A percentile compares a stretch with the other conserved stretches of the same genome.
Conservation (phyloP, 2,113 vertebrate species). For the Mormoops blainvillei region DNA sequence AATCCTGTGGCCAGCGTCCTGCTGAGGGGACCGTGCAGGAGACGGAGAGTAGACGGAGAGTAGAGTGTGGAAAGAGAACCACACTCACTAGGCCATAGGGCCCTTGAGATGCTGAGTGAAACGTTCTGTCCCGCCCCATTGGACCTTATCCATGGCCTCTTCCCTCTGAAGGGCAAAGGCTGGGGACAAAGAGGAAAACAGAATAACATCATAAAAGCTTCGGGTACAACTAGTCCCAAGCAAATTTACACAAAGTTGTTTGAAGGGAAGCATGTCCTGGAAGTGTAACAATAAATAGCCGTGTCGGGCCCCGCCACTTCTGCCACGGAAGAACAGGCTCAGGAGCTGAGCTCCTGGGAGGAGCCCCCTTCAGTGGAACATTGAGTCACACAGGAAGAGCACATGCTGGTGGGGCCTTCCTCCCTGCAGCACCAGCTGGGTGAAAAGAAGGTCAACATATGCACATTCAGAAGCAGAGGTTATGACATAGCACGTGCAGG, state of each 20-base stretch:
- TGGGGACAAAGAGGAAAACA: constrained; percentile 34
- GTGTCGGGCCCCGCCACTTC: not conserved
- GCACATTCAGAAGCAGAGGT: not conserved
- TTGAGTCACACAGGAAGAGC: not conserved
- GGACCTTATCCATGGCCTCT: not conserved
- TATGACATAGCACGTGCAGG: not conserved
- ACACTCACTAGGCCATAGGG: not conserved
- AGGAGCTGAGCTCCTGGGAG: not conserved
- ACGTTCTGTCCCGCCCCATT: not conserved
- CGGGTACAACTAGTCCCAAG: constrained; percentile 25
- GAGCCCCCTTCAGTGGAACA: not conserved
- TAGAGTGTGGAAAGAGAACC: constrained; percentile 36
- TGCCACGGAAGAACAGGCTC: not conserved
- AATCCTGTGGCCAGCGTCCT: not conserved
- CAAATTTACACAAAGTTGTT: not conserved
- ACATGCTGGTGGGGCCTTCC: not conserved
- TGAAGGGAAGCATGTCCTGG: constrained; percentile 17
- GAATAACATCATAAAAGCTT: not conserved
- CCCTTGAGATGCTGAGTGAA: not conserved
- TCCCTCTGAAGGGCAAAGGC: not conserved
- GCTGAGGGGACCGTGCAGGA: fast-evolving
- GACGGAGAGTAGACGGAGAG: no score
- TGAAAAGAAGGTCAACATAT: not conserved
- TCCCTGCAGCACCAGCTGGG: not conserved
- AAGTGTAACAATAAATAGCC: not conserved